phyloP scores from a whole-genome alignment of 1,140 invertebrate species.

The Acromyrmex echinatior region DNA sequence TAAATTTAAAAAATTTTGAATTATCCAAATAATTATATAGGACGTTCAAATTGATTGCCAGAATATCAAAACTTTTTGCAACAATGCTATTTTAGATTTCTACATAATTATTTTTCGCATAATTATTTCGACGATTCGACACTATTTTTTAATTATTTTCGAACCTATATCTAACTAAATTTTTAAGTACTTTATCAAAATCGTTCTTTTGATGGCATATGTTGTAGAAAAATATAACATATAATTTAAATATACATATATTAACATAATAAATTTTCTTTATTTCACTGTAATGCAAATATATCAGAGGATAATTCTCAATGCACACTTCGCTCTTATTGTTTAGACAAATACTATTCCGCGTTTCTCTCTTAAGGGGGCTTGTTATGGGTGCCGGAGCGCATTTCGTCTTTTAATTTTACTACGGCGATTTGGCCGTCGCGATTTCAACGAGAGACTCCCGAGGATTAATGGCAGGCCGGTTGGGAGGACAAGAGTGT shows the following conservation, averaged over 20 bases:
- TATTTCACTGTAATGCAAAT: neutral
- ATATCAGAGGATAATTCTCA: neutral
- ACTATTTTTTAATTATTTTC: too few relatives aligned
- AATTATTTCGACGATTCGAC: too few relatives aligned
- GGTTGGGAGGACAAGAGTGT: neutral
- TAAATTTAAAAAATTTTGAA: too few relatives aligned
- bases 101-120: too few relatives aligned
- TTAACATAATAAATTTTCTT: neutral
- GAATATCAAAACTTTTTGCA: too few relatives aligned
- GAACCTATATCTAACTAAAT: too few relatives aligned
- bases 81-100: too few relatives aligned
- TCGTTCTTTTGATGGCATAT: neutral
- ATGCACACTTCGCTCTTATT: neutral
- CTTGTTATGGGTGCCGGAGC: neutral
- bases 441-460: slow-evolving; percentile 25
- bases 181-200: too few relatives aligned
- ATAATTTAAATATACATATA: neutral
- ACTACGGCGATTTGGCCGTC: slow-evolving; percentile 11
- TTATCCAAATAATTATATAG: too few relatives aligned
- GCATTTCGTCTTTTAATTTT: slow-evolving; percentile 47
- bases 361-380: neutral
- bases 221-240: neutral
- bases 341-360: neutral
- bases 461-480: slow-evolving; percentile 44
- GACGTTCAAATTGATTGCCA: too few relatives aligned